Base-by-base conservation (phyloP, 2,888 invertebrate genomes). In the Gastrophysa polygoni region DNA sequence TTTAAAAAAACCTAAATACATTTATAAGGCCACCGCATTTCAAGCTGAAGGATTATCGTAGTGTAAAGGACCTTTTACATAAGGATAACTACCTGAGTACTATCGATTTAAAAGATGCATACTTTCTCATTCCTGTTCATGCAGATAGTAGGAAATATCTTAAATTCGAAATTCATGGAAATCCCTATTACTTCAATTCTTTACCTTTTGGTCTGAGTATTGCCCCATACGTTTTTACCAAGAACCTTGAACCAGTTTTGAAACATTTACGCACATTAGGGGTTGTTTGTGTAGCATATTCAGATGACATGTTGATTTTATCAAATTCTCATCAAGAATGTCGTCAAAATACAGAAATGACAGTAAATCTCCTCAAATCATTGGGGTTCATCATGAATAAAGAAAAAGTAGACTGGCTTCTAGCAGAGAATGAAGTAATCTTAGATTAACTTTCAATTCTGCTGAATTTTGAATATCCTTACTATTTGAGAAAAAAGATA, bases 211-310 rank as follows among this genome's bases (percentile, higher is more conserved):
- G 50, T 4, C 14, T 57, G 17, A 21, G 24, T 14, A 44, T 48
- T n/a, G 57, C 57, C 1, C 66, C 63, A 28, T 61, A 43, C 11
- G 24, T 61, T 7, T 68, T 68, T 17, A 66, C 66, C 5, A 66
- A 61, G 44, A 18, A 51, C 7, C 7, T 57, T n/a, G 57, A 57
- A 47, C 51, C 61, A 28, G 47, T 61, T 6, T 6, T 57, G 2
- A 10, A 11, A 2, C 17, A 20, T 29, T 24, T 62, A 6, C 43
- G 57, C 34, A 46, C 0, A 17, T 29, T 20, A 48, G 48, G 34
- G 21, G 4, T 52, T 10, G 1, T 14, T 11, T 57, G 21, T 18
- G 43, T 29, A n/a, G 14, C 44, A 16, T 51, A 61, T 61, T 20
- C 57, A 43, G 61, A 57, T 24, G 51, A 62, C 43, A 32, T 62